Evolutionary conservation across 1,140 invertebrate species (phyloP), one percentile per base, ranked within the genome.

Genomic region (Proctacanthus coquilletti): DNA sequence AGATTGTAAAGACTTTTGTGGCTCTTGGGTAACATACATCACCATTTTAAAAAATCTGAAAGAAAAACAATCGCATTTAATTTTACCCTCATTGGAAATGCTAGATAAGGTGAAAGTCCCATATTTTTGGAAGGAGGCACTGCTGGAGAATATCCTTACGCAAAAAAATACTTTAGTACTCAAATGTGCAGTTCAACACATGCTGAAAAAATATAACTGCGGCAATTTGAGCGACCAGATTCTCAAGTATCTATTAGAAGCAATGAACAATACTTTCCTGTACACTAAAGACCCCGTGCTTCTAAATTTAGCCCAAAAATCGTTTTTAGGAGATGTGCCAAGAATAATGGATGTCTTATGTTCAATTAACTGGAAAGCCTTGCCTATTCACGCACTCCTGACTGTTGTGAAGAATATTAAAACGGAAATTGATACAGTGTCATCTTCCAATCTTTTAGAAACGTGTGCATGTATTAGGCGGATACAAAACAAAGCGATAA

Each of bases 41-140:
- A 46, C 40, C 3, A 47, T 73, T 14, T 43, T 73, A 20, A 71
- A 75, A 49, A 61, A 60, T 17, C 51, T 74, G 11, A 71, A 75
- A 48, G 72, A 74, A 45, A 71, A 72, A 44, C 72, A 72, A 49
- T 63, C 62, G n/a, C 72, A 75, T 50, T 51, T 75, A 9, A 52
- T 73, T 13, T 49, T 61, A 21, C 72, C 72, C 32, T 53, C 63
- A n/a, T 43, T 74, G 10, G 48, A 41, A 11, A 54, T 60, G 39
- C 18, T 68, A 34, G 5, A n/a, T 18, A 17, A 17, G 14, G 13
- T 23, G 3, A 3, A 25, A 15, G 39, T 36, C 4, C 36, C 11
- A 18, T 34, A 18, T 17, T 34, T 5, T 15, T 11, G 15, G 15
- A 32, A 21, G 25, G 21, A n/a, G n/a, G 5, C 61, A 39, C 42